Conservation (phyloP, 2,888 invertebrate genomes). For the Microctonus aethiopoides region DNA sequence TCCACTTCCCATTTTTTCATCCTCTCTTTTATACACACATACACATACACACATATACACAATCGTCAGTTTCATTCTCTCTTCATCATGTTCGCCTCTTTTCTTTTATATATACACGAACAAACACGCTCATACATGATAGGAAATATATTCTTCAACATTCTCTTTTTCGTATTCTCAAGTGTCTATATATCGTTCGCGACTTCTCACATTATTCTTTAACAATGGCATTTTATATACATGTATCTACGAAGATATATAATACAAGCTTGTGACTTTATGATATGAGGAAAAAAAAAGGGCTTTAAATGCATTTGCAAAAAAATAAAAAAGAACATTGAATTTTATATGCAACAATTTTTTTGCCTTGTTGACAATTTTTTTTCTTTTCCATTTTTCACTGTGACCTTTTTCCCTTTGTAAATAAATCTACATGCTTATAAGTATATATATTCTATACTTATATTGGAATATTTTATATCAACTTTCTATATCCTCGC, state of each 20-base stretch:
- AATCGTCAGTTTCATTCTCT: too few relatives aligned
- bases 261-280: background rate
- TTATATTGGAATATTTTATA: too few relatives aligned
- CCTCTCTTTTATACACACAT: background rate
- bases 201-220: background rate
- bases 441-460: too few relatives aligned
- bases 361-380: too few relatives aligned
- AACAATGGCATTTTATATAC: constrained; percentile 25
- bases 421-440: too few relatives aligned
- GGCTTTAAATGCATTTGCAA: background rate
- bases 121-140: background rate
- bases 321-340: too few relatives aligned
- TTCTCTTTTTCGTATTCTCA: constrained; percentile 5
- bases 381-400: too few relatives aligned
- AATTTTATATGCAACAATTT: too few relatives aligned
- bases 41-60: background rate
- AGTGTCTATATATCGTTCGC: constrained; percentile 14
- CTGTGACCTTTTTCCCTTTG: too few relatives aligned
- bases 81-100: too few relatives aligned
- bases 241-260: too few relatives aligned
- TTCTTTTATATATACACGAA: background rate
- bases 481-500: too few relatives aligned
- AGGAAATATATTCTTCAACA: background rate
- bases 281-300: background rate
- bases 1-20: constrained; percentile 13